phyloP scores from a whole-genome alignment of 2,113 vertebrate genomes.

The Pandion haliaetus region DNA sequence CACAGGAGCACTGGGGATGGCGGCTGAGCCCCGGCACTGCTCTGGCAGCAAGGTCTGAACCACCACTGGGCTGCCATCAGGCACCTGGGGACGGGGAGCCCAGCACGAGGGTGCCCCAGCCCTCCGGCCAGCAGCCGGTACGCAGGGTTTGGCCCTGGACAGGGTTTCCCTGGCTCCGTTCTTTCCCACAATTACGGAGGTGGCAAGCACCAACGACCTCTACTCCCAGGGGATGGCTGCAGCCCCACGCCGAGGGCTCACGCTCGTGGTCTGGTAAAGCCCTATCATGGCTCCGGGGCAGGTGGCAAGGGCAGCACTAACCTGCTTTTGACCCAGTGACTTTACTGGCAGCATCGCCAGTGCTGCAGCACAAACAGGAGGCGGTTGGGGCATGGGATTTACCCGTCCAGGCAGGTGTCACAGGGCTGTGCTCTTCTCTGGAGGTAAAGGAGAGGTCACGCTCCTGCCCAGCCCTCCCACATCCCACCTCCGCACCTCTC shows the following conservation, averaged over 20 bases:
- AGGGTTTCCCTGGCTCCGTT: background rate
- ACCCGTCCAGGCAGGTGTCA: background rate
- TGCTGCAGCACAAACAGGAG: background rate
- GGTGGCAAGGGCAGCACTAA: background rate
- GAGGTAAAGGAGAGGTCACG: background rate
- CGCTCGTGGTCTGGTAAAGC: background rate
- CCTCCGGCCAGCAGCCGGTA: background rate
- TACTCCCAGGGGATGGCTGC: accelerated
- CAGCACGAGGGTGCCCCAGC: background rate
- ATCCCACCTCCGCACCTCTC: background rate
- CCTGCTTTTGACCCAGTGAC: background rate
- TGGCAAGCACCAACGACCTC: background rate
- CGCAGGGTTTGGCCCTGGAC: background rate
- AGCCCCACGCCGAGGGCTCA: accelerated
- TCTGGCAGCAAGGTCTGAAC: background rate
- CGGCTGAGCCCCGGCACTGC: background rate
- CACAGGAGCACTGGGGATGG: background rate
- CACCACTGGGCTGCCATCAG: background rate
- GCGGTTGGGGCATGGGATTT: background rate
- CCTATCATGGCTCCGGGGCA: background rate
- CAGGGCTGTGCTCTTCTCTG: background rate
- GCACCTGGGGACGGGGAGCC: accelerated
- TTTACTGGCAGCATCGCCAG: background rate
- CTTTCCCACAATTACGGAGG: accelerated
- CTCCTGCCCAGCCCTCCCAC: background rate